Evolutionary conservation across 2,113 vertebrate species (phyloP).

Genomic region (Crocuta crocuta): DNA sequence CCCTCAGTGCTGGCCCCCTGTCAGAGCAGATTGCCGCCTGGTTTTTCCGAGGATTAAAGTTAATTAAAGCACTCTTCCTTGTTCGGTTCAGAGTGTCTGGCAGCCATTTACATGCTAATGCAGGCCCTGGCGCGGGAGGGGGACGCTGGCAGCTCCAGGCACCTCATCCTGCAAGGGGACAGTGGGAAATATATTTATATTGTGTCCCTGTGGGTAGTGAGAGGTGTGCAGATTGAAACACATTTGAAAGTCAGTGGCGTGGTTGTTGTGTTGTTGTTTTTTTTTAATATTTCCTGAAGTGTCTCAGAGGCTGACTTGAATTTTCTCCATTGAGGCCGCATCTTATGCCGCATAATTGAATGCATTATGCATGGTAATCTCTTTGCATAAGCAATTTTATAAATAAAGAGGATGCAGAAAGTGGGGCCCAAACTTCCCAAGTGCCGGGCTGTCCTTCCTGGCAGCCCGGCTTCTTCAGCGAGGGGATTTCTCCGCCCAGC

Average conservation of each 20-base stretch:
- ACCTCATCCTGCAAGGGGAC: slow-evolving; percentile 73
- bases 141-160: slow-evolving; percentile 82
- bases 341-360: slow-evolving; percentile 81
- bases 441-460: neutral
- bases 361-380: slow-evolving; percentile 78
- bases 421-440: neutral
- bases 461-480: neutral
- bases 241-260: slow-evolving; percentile 65
- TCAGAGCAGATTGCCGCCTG: slow-evolving; percentile 84
- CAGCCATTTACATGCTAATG: slow-evolving; percentile 90
- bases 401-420: slow-evolving; percentile 69
- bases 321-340: slow-evolving; percentile 78
- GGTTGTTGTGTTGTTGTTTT: slow-evolving; percentile 38
- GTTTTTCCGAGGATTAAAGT: slow-evolving; percentile 88
- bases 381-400: slow-evolving; percentile 81
- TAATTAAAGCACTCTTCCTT: slow-evolving; percentile 88
- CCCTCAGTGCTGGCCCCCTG: slow-evolving; percentile 77
- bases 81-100: slow-evolving; percentile 85
- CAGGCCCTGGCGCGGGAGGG: slow-evolving; percentile 78
- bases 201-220: neutral
- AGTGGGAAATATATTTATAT: slow-evolving; percentile 22
- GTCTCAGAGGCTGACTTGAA: slow-evolving; percentile 82
- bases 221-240: neutral
- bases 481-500: neutral
- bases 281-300: slow-evolving; percentile 62